Base-by-base conservation (phyloP, 37 sponge, comb jelly and placozoan species). In the Petrosia ficiformis region DNA sequence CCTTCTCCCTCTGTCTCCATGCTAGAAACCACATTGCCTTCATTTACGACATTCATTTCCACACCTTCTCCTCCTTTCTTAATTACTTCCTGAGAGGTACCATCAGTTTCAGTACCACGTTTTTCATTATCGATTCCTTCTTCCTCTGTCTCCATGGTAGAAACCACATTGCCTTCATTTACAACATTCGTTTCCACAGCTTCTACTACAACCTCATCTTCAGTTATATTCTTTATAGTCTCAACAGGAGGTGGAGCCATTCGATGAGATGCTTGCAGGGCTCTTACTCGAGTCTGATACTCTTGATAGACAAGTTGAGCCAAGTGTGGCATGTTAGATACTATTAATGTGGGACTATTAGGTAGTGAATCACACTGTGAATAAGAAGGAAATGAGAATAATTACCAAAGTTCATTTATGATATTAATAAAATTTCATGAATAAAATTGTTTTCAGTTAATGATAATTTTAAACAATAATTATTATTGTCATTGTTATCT, bases 261-360 rank as follows among this genome's bases (percentile, higher is more conserved):
- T 3, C n/a, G 4, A 10, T 29, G 32, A 43, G 19, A 41, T 16
- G 29, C 41, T 42, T 39, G 44, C 40, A 89, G 84, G 16, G 90
- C 81, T 0, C 70, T 57, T 2, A 88, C 57, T 33, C 93, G 59
- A 6, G 38, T 31, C 24, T 80, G 67, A 79, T 93, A 93, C 68
- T 87, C 86, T 37, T 81, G 68, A 73, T 82, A 86, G 48, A 93
- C 90, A 70, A 76, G 90, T 65, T 90, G 61, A 30, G 94, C 94
- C 60, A 93, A 52, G 54, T 81, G 84, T 0, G 86, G 59, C 94
- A 93, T 93, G 58, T 59, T 72, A 4, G 58, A 59, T 25, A 93
- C 80, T 2, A 90, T 82, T 66, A 93, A 78, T 37, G 84, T 67
- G 3, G 42, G 65, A 25, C 35, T 24, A 21, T 14, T 14, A 19